Base-by-base conservation (phyloP, 2,888 invertebrate species). In the Drosophila robusta region DNA sequence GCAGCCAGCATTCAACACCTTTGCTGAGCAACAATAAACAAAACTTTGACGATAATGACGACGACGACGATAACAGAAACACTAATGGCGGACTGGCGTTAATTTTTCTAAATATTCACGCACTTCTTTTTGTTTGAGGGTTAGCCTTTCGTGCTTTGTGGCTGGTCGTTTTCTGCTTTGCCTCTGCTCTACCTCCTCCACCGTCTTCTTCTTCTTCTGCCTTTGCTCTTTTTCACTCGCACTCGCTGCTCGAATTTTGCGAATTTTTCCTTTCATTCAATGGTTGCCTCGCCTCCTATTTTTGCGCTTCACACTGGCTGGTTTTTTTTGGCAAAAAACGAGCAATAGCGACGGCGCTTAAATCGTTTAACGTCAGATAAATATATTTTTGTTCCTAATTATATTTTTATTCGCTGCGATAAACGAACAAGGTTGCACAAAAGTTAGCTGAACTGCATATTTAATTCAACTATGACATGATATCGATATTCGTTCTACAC, bases 101-200 rank as follows among this genome's bases (percentile, higher is more conserved):
- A 87, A 73, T 85, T 83, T 85, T 83, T 70, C 89, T 80, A 80
- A 80, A 78, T 84, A 75, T 82, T 80, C 83, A 79, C 80, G 80
- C 80, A 82, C 80, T 80, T 78, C 61, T 76, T 72, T 78, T 76
- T 73, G 55, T 70, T 79, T 75, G 65, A 67, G 76, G 80, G 72
- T 79, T 79, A 75, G 79, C 82, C 75, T 79, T 69, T 78, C 81
- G 78, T 82, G 79, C 70, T 82, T 82, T 82, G 75, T 78, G 80
- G 77, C 80, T 80, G 63, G 58, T 77, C 70, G 66, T 76, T 72
- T 71, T 71, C 64, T 76, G 80, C 71, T 78, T 62, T 69, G 64
- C 64, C 55, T 69, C 50, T 68, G 52, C 51, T 58, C 62, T 56
- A 29, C 67, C 68, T 65, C 66, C 78, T 64, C 45, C 62, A 66